Base-by-base conservation (phyloP, 2,113 vertebrate species). In the Entosphenus tridentatus region DNA sequence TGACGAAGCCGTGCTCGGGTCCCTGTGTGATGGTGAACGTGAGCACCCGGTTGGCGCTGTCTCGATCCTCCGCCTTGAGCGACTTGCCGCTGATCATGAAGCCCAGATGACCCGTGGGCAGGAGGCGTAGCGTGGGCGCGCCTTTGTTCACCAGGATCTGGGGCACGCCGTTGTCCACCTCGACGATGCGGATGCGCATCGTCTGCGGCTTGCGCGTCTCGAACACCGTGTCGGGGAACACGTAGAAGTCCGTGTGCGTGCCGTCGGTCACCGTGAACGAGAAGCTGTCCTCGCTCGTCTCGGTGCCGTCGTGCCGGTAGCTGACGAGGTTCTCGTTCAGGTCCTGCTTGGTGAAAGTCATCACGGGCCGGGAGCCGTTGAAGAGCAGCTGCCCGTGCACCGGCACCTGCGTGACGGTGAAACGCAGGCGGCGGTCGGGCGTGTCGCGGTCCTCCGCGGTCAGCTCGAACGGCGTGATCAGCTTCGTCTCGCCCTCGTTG, bases 1-100 rank as follows among this genome's bases (percentile, higher is more conserved):
- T 72, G 70, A 86, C 73, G 76, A 78, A 81, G 68, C 84, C 84
- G 13, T 86, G 82, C 12, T 73, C 74, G 0, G 80, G 87, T 12
- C 78, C 75, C 69, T 82, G 77, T 2, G 75, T 80, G 69, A 87
- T 74, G 16, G 57, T 73, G 73, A 84, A 89, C 73, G 82, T 86
- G 68, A 86, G 76, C n/a, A 80, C 68, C 54, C 74, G 79, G 56
- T 79, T 77, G 8, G 72, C 72, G 56, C 75, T 78, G 57, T 76
- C 79, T 71, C 57, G 14, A 69, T 78, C 72, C 69, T 76, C 76
- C 70, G 76, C 75, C 71, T 75, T 79, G n/a, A 81, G 72, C 11
- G 62, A 72, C 56, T 78, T 77, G 68, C 72, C 79, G 55, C 75
- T 80, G 56, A 82, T 76, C 18, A 80, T 62, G 72, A 80, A 79